Evolutionary conservation across 2,797 vertebrate species (phyloP).

Genomic region (Percopsis omiscomaycus): DNA sequence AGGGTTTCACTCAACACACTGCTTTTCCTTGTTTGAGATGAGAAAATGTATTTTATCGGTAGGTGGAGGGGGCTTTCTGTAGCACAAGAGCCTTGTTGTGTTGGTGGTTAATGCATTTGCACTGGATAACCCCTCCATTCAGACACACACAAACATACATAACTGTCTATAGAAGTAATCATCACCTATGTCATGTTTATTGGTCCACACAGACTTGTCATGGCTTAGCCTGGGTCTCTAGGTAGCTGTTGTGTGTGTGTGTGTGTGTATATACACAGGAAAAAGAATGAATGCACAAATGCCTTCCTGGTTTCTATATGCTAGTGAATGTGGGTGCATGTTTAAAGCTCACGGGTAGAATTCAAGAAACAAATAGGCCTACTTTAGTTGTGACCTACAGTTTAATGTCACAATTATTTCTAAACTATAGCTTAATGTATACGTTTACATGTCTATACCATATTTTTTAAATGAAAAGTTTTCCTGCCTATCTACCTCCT

Average conservation of each 20-base stretch:
- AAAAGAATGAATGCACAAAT: background rate
- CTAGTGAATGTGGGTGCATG: too few relatives aligned
- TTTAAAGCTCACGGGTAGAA: too few relatives aligned
- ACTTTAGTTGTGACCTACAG: too few relatives aligned
- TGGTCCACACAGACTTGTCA: conserved; percentile 18
- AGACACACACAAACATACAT: conserved; percentile 4
- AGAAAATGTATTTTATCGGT: background rate
- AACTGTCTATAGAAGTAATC: conserved; percentile 16
- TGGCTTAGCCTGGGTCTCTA: conserved; percentile 10
- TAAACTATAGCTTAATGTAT: too few relatives aligned
- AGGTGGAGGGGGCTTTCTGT: conserved; percentile 6
- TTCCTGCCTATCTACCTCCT: background rate
- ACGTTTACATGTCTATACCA: too few relatives aligned
- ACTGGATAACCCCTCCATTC: background rate
- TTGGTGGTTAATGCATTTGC: conserved; percentile 19
- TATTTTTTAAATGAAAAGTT: too few relatives aligned
- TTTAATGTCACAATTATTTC: too few relatives aligned
- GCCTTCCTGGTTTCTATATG: too few relatives aligned
- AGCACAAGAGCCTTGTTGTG: conserved; percentile 34
- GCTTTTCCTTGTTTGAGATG: conserved; percentile 11
- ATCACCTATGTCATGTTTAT: conserved; percentile 28
- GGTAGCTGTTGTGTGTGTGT: background rate
- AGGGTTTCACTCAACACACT: conserved; percentile 4
- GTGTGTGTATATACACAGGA: background rate
- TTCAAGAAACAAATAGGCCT: too few relatives aligned